A percentile compares a stretch with the other conserved stretches of the same genome.
Conservation (phyloP, 2,888 invertebrate genomes). For the Therioaphis trifolii region DNA sequence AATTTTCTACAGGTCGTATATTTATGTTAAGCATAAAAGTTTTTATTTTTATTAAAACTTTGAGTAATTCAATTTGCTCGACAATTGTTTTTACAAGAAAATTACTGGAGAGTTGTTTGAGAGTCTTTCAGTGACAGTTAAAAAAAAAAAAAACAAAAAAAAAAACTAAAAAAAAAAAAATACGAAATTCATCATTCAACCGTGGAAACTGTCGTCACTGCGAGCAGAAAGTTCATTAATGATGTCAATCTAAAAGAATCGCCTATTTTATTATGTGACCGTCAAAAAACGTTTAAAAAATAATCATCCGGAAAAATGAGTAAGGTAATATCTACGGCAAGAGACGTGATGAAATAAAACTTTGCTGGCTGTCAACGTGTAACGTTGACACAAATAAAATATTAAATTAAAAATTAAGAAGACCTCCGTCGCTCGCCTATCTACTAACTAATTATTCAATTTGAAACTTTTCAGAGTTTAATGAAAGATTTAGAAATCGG, state of each 20-base stretch:
- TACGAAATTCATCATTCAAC: constrained; percentile 54
- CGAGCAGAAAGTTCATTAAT: constrained; percentile 52
- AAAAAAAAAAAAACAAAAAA: not conserved
- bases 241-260: constrained; percentile 54
- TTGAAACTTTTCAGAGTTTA: not conserved
- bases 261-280: constrained; percentile 53
- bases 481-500: not conserved
- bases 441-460: constrained; percentile 26
- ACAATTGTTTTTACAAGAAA: constrained; percentile 57
- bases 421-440: not conserved
- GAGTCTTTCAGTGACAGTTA: constrained; percentile 47
- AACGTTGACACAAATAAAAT: constrained; percentile 36
- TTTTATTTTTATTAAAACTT: constrained; percentile 58
- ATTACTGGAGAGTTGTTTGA: constrained; percentile 44
- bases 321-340: not conserved
- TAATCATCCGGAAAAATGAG: constrained; percentile 34
- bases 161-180: not conserved
- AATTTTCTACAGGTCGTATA: constrained; percentile 20
- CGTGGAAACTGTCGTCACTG: constrained; percentile 38
- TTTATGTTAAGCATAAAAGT: constrained; percentile 39
- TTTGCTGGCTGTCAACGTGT: constrained; percentile 36
- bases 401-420: constrained; percentile 24
- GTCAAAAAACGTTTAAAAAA: constrained; percentile 51
- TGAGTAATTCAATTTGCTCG: constrained; percentile 55
- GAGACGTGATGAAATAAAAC: constrained; percentile 39